phyloP scores from a whole-genome alignment of 2,888 invertebrate species.

The Diabrotica balteata region DNA sequence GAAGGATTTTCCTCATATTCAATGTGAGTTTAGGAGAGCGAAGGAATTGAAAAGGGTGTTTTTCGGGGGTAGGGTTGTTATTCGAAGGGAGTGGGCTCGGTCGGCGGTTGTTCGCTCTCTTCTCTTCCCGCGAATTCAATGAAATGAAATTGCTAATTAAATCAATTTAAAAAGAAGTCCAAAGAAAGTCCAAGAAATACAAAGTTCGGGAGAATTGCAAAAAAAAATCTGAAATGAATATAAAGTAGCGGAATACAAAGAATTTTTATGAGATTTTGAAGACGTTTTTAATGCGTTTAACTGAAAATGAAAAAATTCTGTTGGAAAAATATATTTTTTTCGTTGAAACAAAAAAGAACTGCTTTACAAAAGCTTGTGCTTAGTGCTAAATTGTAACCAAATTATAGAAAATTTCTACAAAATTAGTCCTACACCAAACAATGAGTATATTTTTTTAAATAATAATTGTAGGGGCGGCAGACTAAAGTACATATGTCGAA shows the following conservation, averaged over 20 bases:
- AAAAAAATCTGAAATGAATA: slow-evolving; percentile 11
- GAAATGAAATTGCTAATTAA: slow-evolving; percentile 27
- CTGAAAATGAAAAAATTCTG: too few relatives aligned
- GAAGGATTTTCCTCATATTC: slow-evolving; percentile 36
- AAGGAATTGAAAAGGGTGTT: slow-evolving; percentile 21
- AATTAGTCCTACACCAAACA: too few relatives aligned
- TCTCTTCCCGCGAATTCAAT: slow-evolving; percentile 18
- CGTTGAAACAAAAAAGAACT: too few relatives aligned
- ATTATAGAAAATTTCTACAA: too few relatives aligned
- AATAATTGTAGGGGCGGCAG: too few relatives aligned
- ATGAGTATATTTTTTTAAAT: too few relatives aligned
- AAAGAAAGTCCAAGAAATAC: slow-evolving; percentile 17
- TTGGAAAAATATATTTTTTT: too few relatives aligned
- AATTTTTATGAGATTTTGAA: background rate
- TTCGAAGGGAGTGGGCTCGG: slow-evolving; percentile 1
- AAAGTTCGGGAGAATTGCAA: slow-evolving; percentile 2
- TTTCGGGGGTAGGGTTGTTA: background rate
- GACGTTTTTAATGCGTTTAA: too few relatives aligned
- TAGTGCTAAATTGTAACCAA: too few relatives aligned
- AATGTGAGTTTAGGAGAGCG: slow-evolving; percentile 23
- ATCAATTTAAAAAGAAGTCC: slow-evolving; percentile 20
- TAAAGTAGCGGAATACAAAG: slow-evolving; percentile 2
- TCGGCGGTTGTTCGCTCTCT: slow-evolving; percentile 14
- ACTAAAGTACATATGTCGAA: too few relatives aligned
- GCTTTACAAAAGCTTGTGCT: too few relatives aligned